Conservation (phyloP, 2,113 vertebrate species). For the Helogale parvula region DNA sequence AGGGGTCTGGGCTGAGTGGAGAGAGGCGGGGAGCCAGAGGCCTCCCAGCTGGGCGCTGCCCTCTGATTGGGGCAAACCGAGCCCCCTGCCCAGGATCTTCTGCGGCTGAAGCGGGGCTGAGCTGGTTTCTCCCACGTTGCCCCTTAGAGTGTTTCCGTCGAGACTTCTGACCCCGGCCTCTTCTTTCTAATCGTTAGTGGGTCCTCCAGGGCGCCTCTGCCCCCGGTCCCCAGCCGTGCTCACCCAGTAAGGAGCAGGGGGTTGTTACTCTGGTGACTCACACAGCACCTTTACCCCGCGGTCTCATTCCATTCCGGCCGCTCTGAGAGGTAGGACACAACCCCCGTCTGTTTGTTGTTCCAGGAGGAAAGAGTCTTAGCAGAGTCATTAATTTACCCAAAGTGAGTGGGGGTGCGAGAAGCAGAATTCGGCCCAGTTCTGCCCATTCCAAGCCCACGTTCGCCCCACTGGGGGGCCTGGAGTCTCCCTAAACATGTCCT, state of each 20-base stretch:
- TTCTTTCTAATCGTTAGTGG: background rate
- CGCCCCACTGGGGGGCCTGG: background rate
- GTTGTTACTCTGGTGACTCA: background rate
- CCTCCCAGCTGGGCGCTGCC: background rate
- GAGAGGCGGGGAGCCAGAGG: background rate
- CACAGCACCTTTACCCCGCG: background rate
- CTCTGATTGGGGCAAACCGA: background rate
- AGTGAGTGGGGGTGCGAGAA: background rate
- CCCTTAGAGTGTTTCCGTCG: fast-evolving
- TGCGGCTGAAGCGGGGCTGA: background rate
- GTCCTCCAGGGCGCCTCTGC: background rate
- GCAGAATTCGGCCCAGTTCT: background rate
- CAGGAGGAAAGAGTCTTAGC: background rate
- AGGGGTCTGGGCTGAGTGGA: background rate
- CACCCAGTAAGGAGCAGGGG: background rate
- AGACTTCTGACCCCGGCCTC: background rate
- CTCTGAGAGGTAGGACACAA: background rate
- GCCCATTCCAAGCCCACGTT: background rate
- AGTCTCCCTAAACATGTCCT: background rate
- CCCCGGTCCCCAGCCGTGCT: too few relatives aligned
- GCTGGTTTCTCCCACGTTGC: background rate
- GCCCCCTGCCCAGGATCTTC: background rate
- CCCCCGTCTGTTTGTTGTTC: background rate
- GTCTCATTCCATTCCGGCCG: background rate
- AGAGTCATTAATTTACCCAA: background rate